A percentile compares a stretch with the other conserved stretches of the same genome.
These are phyloP conservation scores for Ametastegia equiseti DNA, from an alignment of 2,888 invertebrate species.

Conservation along the genomic window DNA sequence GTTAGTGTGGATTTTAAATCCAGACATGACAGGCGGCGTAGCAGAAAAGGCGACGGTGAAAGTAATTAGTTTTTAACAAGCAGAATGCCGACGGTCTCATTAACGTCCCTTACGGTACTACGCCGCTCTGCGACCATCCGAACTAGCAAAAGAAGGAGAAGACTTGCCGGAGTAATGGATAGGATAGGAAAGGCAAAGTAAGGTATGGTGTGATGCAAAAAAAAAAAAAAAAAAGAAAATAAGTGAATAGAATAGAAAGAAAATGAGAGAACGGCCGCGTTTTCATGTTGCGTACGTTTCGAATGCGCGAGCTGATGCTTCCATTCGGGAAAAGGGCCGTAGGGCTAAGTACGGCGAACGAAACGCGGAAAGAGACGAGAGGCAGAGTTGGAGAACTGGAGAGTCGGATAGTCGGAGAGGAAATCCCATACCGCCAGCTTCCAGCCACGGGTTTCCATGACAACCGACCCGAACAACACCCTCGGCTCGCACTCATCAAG, in stretches of 20 bases:
- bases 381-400: slow-evolving; percentile 51
- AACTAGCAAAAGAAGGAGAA: not conserved
- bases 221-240: slow-evolving; percentile 40
- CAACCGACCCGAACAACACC: slow-evolving; percentile 66
- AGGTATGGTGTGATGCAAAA: slow-evolving; percentile 42
- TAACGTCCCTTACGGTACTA: slow-evolving; percentile 46
- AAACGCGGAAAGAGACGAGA: slow-evolving; percentile 45
- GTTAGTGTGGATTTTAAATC: not conserved
- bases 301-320: not conserved
- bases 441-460: slow-evolving; percentile 67
- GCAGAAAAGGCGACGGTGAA: slow-evolving; percentile 48
- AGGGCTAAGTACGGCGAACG: slow-evolving; percentile 44
- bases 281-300: slow-evolving; percentile 16
- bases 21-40: not conserved
- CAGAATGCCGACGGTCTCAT: slow-evolving; percentile 56
- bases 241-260: slow-evolving; percentile 45
- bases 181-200: slow-evolving; percentile 49
- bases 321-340: slow-evolving; percentile 47
- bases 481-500: slow-evolving; percentile 52
- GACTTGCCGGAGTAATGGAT: too few relatives aligned
- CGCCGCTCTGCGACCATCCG: not conserved
- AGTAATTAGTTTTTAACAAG: slow-evolving; percentile 66
- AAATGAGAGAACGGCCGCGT: slow-evolving; percentile 51
- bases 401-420: slow-evolving; percentile 56
- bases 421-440: slow-evolving; percentile 52